These are phyloP conservation scores for Nasonovia ribisnigri DNA, from an alignment of 2,888 invertebrate genomes.

Conservation along the genomic window DNA sequence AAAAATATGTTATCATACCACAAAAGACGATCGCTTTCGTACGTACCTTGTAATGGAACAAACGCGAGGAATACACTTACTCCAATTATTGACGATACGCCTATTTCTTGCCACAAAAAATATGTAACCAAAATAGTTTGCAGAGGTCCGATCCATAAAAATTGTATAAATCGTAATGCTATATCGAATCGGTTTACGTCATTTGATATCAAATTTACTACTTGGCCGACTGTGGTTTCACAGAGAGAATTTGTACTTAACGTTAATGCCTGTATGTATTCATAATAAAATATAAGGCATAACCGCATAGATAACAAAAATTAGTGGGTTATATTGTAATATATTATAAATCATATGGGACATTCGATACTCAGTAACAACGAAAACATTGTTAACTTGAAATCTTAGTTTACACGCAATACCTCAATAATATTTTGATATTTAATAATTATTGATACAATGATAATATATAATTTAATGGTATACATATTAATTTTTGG, in stretches of 20 bases:
- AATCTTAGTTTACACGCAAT: too few species aligned
- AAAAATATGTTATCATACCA: neutral
- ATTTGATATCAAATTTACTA: slow-evolving; percentile 84
- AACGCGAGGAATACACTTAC: slow-evolving; percentile 79
- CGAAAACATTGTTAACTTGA: too few species aligned
- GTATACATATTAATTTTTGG: neutral
- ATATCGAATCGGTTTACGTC: slow-evolving; percentile 95
- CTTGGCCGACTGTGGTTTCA: slow-evolving; percentile 82
- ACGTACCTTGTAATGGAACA: slow-evolving; percentile 79
- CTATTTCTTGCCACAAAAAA: slow-evolving; percentile 78
- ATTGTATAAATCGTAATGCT: slow-evolving; percentile 89
- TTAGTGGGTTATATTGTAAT: too few species aligned
- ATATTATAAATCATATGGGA: neutral
- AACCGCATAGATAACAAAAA: slow-evolving; percentile 69
- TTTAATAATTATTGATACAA: neutral
- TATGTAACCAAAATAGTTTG: slow-evolving; percentile 83
- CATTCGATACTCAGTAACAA: too few species aligned
- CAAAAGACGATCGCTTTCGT: accelerated
- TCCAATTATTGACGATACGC: slow-evolving; percentile 78
- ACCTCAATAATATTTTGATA: neutral
- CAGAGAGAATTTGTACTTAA: slow-evolving; percentile 85
- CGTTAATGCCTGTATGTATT: slow-evolving; percentile 74
- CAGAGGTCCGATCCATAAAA: slow-evolving; percentile 90
- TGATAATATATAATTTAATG: neutral
- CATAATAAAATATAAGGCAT: neutral